Conservation (phyloP, 2,113 vertebrate genomes). For the Prochilodus magdalenae region DNA sequence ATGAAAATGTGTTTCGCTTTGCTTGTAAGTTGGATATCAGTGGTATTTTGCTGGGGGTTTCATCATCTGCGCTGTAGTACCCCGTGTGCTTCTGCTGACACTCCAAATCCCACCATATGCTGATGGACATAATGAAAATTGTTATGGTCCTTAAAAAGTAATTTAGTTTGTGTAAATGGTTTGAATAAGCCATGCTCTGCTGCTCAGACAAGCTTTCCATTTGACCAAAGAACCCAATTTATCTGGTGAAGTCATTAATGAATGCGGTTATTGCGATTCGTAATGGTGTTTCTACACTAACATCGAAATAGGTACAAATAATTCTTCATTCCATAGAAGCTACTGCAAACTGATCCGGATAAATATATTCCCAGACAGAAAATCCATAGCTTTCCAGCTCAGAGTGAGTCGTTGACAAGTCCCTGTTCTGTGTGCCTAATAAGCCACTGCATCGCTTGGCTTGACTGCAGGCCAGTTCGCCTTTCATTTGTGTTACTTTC, state of each 20-base stretch:
- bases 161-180: not conserved
- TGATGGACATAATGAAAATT: not conserved
- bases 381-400: slow-evolving; percentile 28
- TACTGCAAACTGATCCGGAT: slow-evolving; percentile 20
- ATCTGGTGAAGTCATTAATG: not conserved
- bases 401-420: not conserved
- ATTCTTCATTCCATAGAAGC: slow-evolving; percentile 17
- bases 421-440: slow-evolving; percentile 4
- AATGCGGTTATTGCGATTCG: not conserved
- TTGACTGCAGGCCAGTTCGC: not conserved
- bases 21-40: not conserved
- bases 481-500: not conserved
- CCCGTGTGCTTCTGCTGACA: not conserved
- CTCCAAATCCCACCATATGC: not conserved
- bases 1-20: not conserved
- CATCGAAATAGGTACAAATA: not conserved
- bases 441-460: not conserved
- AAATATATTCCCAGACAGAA: slow-evolving; percentile 18
- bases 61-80: not conserved
- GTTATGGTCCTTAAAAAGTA: not conserved
- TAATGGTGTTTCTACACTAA: not conserved
- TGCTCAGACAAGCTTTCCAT: not conserved
- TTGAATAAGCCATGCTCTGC: not conserved
- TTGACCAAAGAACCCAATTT: not conserved
- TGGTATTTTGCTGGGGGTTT: not conserved